Percentiles rank a stretch among this genome's conserved stretches.
Conservation (phyloP, 64 coral and sea anemone genomes). For the Anthopleura sola region DNA sequence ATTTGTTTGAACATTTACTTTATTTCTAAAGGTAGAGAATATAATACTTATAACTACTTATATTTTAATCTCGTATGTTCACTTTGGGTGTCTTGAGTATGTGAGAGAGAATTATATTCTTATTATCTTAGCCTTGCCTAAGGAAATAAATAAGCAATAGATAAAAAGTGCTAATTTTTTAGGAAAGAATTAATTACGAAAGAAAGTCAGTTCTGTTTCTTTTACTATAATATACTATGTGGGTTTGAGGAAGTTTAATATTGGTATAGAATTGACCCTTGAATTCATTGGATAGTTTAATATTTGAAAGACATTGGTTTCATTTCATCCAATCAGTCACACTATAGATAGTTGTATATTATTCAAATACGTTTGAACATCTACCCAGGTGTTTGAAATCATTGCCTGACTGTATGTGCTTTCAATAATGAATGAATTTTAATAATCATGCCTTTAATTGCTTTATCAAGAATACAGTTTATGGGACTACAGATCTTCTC, state of each 20-base stretch:
- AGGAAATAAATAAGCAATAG: too few species aligned
- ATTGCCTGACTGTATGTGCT: not conserved
- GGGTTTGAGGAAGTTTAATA: not conserved
- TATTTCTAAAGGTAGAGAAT: too few species aligned
- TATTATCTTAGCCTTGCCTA: too few species aligned
- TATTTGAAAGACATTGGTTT: not conserved
- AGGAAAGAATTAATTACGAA: not conserved
- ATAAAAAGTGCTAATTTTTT: not conserved
- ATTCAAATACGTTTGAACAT: not conserved
- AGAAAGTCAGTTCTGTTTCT: not conserved
- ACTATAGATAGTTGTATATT: not conserved
- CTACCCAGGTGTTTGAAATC: constrained; percentile 25
- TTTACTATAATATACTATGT: not conserved
- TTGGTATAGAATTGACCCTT: not conserved
- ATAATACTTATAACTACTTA: too few species aligned
- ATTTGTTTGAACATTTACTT: too few species aligned
- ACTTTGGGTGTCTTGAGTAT: too few species aligned
- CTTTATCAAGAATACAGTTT: constrained; percentile 13
- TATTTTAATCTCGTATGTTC: too few species aligned
- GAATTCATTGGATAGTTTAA: not conserved
- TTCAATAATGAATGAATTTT: constrained; percentile 13
- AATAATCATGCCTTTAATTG: not conserved
- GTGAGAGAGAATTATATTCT: too few species aligned
- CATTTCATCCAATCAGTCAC: not conserved
- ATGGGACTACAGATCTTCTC: not conserved